Evolutionary conservation across 2,797 vertebrate species (phyloP).

Genomic region (Uromys caudimaculatus): DNA sequence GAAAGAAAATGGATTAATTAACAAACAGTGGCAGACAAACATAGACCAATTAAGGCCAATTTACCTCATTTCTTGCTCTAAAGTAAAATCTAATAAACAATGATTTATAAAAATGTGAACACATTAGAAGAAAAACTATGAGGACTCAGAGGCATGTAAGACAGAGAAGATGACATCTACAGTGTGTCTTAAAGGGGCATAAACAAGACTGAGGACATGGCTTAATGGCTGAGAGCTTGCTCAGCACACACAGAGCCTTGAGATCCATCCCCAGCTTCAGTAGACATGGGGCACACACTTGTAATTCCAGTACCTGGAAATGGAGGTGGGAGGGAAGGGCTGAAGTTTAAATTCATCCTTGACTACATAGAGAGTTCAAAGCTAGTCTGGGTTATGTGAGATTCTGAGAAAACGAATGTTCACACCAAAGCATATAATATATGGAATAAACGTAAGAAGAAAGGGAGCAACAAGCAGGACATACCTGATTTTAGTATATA

Average conservation of each 20-base stretch:
- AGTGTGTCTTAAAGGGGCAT: neutral
- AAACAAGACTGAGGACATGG: neutral
- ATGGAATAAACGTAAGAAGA: neutral
- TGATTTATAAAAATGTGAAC: conserved; percentile 6
- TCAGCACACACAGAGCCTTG: too few relatives aligned
- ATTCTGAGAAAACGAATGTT: neutral
- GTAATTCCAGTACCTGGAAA: neutral
- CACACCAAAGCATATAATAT: neutral
- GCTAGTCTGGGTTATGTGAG: neutral
- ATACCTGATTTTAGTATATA: neutral
- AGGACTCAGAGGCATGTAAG: neutral
- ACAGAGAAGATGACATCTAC: neutral
- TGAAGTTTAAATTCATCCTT: neutral
- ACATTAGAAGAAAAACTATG: neutral
- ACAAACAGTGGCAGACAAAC: conserved; percentile 2
- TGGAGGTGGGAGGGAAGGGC: neutral
- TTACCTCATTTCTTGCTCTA: conserved; percentile 11
- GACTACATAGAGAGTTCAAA: neutral
- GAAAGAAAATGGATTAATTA: conserved; percentile 60
- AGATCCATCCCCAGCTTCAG: too few relatives aligned
- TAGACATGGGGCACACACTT: neutral
- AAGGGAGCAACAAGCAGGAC: neutral
- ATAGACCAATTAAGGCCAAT: conserved; percentile 27
- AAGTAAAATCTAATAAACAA: conserved; percentile 52
- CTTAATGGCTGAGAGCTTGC: rapidly evolving